Conservation (phyloP, 2,888 invertebrate species). For the Lycia hirtaria region DNA sequence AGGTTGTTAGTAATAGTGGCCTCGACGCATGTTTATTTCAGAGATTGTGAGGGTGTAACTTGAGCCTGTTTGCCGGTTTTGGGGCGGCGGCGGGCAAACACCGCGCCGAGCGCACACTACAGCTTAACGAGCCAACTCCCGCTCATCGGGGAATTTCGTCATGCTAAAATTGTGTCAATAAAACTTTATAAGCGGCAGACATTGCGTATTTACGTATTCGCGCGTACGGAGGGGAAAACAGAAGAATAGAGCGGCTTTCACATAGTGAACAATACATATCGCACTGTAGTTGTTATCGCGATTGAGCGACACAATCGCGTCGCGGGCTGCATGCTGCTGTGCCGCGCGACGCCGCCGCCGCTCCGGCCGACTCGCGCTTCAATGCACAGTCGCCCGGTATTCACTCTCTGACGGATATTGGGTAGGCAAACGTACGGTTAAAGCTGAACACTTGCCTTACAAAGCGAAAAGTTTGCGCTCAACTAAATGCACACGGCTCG, state of each 20-base stretch:
- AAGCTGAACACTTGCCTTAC: conserved; percentile 72
- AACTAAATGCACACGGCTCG: conserved; percentile 73
- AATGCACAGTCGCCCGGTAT: conserved; percentile 63
- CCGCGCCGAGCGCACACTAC: conserved; percentile 59
- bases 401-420: conserved; percentile 71
- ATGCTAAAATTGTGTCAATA: conserved; percentile 59
- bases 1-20: conserved; percentile 72
- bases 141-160: conserved; percentile 64
- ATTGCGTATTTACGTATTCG: conserved; percentile 58
- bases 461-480: conserved; percentile 76
- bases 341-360: conserved; percentile 30
- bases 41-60: conserved; percentile 78
- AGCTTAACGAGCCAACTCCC: conserved; percentile 72
- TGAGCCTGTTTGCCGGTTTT: conserved; percentile 74
- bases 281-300: conserved; percentile 66
- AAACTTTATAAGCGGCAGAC: conserved; percentile 57
- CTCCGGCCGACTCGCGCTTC: conserved; percentile 53
- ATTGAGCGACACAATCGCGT: conserved; percentile 55
- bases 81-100: conserved; percentile 68
- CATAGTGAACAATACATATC: conserved; percentile 52
- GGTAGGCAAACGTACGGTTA: conserved; percentile 66
- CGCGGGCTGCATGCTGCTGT: conserved; percentile 28
- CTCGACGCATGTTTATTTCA: conserved; percentile 76
- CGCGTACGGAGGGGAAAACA: conserved; percentile 36
- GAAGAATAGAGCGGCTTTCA: conserved; percentile 47